phyloP scores from a whole-genome alignment of 2,797 vertebrate genomes.

The Parauchenoglanis ngamensis region DNA sequence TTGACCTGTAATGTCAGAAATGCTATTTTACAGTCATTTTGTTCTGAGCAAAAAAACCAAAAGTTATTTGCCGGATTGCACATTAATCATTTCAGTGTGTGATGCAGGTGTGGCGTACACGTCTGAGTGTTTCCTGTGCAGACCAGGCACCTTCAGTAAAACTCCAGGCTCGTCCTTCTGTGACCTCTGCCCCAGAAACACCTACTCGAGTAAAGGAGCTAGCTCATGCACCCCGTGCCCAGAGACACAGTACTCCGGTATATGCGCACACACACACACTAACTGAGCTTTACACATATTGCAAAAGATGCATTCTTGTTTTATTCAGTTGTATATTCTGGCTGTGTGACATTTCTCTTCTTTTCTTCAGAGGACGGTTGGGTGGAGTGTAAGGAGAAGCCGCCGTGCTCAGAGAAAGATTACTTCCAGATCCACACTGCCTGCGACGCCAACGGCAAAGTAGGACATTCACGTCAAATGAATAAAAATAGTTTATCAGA shows the following conservation, averaged over 20 bases:
- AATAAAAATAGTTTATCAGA: background rate
- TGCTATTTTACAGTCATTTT: background rate
- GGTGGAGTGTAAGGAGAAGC: constrained; percentile 78
- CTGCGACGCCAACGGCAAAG: constrained; percentile 90
- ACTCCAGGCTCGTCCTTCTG: constrained; percentile 87
- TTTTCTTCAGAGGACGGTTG: constrained; percentile 86
- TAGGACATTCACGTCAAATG: constrained; percentile 60
- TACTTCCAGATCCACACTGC: constrained; percentile 94
- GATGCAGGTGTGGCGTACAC: constrained; percentile 92
- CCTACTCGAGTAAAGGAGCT: constrained; percentile 88
- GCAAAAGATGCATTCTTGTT: background rate
- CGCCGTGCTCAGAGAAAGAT: constrained; percentile 89
- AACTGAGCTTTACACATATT: background rate
- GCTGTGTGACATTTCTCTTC: background rate
- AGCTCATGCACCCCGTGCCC: constrained; percentile 86
- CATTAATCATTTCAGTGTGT: background rate
- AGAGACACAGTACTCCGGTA: constrained; percentile 87
- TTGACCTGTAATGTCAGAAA: background rate
- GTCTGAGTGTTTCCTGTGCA: constrained; percentile 93
- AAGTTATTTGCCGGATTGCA: background rate
- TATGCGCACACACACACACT: background rate
- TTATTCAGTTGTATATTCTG: background rate
- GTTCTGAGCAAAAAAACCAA: background rate
- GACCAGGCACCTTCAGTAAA: constrained; percentile 88
- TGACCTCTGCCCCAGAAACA: constrained; percentile 85